Base-by-base conservation (phyloP, 2,888 invertebrate species). In the Fragum sueziense region DNA sequence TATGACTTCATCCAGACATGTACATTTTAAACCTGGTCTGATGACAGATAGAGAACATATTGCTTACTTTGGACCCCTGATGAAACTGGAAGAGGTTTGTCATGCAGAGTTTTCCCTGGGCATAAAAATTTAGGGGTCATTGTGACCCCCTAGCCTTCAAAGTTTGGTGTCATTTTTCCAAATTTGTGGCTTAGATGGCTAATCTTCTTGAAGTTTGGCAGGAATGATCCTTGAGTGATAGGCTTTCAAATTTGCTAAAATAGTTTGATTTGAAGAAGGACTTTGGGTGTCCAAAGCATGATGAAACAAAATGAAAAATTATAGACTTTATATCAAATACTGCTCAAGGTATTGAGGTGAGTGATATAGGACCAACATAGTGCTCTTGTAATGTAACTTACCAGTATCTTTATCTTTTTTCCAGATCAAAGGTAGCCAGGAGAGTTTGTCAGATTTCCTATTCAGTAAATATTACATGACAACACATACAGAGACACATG, bases 21-120 rank as follows among this genome's bases (percentile, higher is more conserved):
- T 91, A 47, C 91, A 90, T 11, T 91, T 92, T 85, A 92, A 92
- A 79, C 88, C 90, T 22, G 90, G 90, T 1, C 88, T 91, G 25
- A 87, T 91, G 62, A 88, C 90, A 14, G 92, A 91, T 82, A 87
- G 87, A 75, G 90, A 91, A 61, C 86, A 88, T 71, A 90, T 90
- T 65, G 88, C 87, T 6, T 91, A 90, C 80, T 87, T 88, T 78
- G 92, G 92, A 14, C 90, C 91, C 4, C 86, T 92, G 27, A 77
- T 92, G 86, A 86, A 85, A 52, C 65, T 90, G 57, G 91, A 91
- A 17, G 90, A 92, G 88, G 91, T 92, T 70, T 17, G 65, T 22
- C 9, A 33, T 61, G n/a, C n/a, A n/a, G n/a, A n/a, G n/a, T n/a
- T n/a, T n/a, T n/a, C n/a, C n/a, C n/a, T n/a, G n/a, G n/a, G n/a